Base-by-base conservation (phyloP, 2,113 vertebrate species). In the Trogon melanurus region DNA sequence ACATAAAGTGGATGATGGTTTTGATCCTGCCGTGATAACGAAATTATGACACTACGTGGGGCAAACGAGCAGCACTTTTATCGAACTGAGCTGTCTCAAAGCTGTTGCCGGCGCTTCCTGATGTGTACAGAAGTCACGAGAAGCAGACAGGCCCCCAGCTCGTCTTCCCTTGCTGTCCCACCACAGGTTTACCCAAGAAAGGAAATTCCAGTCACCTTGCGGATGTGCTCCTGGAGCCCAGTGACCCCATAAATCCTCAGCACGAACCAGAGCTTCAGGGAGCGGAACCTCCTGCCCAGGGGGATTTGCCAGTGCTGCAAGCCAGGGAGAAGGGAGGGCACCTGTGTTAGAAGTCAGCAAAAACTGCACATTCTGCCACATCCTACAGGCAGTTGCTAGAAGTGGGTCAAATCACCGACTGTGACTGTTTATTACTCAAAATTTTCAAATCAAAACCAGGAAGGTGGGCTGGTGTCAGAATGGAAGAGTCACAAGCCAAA, bases 261-360 rank as follows among this genome's bases (percentile, higher is more conserved):
- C 38, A 99, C 99, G 79, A 99, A 99, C 99, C 99, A 99, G 97
- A 99, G 90, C 97, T 99, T 99, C 87, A 99, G 96, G 11, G 99
- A 99, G 58, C 99, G 99, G 94, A 99, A 99, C 91, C 99, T 97
- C 83, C 99, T 98, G 19, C 99, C 99, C 84, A 99, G 96, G 3
- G 99, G 99, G 80, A 99, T 98, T 95, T 99, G 99, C 99, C 99
- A 99, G 86, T 99, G 99, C 99, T 99, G 95, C 32, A 88, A 79
- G 16, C 6, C 83, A 88, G 65, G 65, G 44, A 73, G 38, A 78
- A 78, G 38, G 53, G 44, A 79, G 29, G 27, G 16, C 25, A 81
- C 32, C 16, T 2, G 1, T 2, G 2, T 93, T 61, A 94, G 73
- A 75, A 70, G 36, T 27, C 53, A 79, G 53, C 70, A 70, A 30